Base-by-base conservation (phyloP, 1,140 invertebrate species). In the Drosophila biarmipes region DNA sequence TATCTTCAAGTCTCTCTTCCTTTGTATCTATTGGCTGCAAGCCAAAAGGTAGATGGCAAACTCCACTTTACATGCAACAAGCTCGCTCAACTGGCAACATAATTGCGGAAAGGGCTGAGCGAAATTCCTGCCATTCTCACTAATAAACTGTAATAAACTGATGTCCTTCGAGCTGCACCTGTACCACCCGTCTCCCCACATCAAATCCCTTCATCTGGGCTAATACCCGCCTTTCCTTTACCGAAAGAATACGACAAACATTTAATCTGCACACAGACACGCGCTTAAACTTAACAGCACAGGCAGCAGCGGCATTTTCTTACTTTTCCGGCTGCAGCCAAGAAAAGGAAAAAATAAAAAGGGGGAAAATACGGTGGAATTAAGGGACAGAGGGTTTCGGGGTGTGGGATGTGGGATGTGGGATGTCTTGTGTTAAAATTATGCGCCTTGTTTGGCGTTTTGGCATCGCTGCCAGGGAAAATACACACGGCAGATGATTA, bases 91-190 rank as follows among this genome's bases (percentile, higher is more conserved):
- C 66, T 56, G 48, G 40, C 31, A 69, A 68, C 66, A 45, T 31
- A 8, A 17, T 37, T 55, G 63, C 24, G 38, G 40, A 14, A 29
- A 62, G 34, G 55, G 31, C 77, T 73, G 78, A 73, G 66, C 62
- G 63, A 63, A 77, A 73, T 73, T 67, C 56, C 56, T 55, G 80
- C 66, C 61, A 59, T 57, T 56, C 52, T 67, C 52, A 62, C 81
- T 85, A 86, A 85, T 85, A 85, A 80, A 86, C 49, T 67, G 81
- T 77, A 73, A 85, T 86, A 85, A 85, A 86, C 80, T 86, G 80
- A 58, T 84, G 82, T 84, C 72, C 80, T 67, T 73, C 58, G 55
- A 75, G 54, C 80, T 58, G 53, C 35, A 56, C 40, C 58, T 24
- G 42, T 15, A 42, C 21, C 3, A 11, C 51, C 21, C 2, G 17